Conservation (phyloP, 2,888 invertebrate genomes). For the Prionchulus punctatus region DNA sequence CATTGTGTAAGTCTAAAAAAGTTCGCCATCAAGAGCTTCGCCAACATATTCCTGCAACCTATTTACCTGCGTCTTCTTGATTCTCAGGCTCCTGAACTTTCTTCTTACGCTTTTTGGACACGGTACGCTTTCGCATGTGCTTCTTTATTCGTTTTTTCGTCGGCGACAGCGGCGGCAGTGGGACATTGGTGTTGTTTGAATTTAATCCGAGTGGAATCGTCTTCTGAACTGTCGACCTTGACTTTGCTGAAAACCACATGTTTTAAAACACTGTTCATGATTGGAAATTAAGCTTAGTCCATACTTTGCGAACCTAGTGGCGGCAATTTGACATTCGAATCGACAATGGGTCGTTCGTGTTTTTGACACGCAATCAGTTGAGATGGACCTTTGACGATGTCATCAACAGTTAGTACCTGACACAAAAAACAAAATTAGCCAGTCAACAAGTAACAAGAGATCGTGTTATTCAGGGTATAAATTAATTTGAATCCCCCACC, state of each 20-base stretch:
- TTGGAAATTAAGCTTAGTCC: no score
- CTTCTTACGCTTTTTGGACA: neutral
- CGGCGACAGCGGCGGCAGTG: neutral
- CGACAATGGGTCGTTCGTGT: slow-evolving; percentile 1
- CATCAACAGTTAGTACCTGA: slow-evolving; percentile 4
- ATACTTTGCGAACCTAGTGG: no score
- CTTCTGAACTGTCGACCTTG: no score
- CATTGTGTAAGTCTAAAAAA: neutral
- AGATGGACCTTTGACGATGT: neutral
- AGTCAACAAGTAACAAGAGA: neutral
- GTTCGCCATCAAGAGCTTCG: neutral
- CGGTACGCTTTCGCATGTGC: neutral
- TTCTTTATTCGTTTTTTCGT: slow-evolving; percentile 1
- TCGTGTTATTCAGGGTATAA: no score
- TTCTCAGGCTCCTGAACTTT: neutral
- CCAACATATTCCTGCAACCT: neutral
- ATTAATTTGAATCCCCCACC: neutral
- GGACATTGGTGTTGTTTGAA: neutral
- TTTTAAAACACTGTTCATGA: no score
- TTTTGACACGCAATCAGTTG: slow-evolving; percentile 6
- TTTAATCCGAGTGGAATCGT: no score
- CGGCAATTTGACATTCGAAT: neutral
- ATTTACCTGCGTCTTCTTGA: neutral
- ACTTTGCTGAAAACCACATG: no score
- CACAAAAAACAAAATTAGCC: neutral